A percentile compares a stretch with the other conserved stretches of the same genome.
These are phyloP conservation scores for Bagarius yarrelli DNA, from an alignment of 2,113 vertebrate genomes.

Conservation along the genomic window DNA sequence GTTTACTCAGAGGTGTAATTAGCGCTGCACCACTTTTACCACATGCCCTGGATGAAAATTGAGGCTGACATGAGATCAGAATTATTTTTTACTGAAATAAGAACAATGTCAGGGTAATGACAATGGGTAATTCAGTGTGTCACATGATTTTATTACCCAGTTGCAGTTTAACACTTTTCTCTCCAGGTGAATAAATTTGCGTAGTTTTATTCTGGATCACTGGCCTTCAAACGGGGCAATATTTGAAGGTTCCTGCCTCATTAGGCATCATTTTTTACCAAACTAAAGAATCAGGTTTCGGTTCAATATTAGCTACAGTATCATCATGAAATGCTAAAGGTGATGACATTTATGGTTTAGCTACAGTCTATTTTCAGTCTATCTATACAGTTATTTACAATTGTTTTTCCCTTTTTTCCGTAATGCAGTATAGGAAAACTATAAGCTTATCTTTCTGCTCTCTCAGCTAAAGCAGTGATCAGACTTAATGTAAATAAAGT, in stretches of 20 bases:
- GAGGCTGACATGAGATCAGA: slow-evolving; percentile 2
- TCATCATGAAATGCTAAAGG: background rate
- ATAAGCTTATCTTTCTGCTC: background rate
- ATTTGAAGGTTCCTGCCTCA: background rate
- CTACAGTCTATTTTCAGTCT: too few species aligned
- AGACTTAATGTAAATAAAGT: background rate
- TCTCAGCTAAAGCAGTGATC: background rate
- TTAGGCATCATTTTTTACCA: background rate
- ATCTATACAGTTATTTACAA: too few species aligned
- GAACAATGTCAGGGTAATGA: background rate
- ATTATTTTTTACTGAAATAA: background rate
- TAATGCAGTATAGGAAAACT: too few species aligned
- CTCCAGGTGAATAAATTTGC: slow-evolving; percentile 1
- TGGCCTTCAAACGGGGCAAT: background rate
- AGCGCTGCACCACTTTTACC: slow-evolving; percentile 27
- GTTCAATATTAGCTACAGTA: background rate
- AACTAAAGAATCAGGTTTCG: background rate
- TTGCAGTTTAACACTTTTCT: background rate
- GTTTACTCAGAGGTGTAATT: slow-evolving; percentile 49
- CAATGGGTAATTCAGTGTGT: background rate
- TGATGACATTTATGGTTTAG: background rate
- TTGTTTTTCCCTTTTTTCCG: too few species aligned
- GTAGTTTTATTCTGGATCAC: background rate
- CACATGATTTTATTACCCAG: background rate
- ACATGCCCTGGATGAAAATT: slow-evolving; percentile 3